Base-by-base conservation (phyloP, 2,888 invertebrate species). In the Clostera curtula region DNA sequence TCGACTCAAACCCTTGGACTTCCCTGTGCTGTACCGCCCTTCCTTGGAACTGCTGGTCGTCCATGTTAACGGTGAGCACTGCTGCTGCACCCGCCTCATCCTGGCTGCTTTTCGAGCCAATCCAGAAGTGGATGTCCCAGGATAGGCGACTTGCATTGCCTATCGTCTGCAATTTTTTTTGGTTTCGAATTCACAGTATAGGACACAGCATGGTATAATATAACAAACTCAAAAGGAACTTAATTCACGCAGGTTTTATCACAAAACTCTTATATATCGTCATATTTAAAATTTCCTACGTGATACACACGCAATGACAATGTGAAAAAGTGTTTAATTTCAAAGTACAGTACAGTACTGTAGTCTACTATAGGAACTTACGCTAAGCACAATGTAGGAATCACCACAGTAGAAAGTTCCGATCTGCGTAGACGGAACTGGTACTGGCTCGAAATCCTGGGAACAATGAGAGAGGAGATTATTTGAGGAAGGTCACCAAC, bases 121-220 rank as follows among this genome's bases (percentile, higher is more conserved):
- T 76, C 96, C 96, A 96, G 79, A 93, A 96, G 73, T 95, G 95
- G 35, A 95, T 87, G 66, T 95, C 91, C 91, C 93, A 95, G 7
- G 85, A 69, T 1, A 88, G 69, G 2, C 48, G 55, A 3, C 54
- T 42, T 0, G 45, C 44, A 0, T 51, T 32, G 0, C 77, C 77
- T 1, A 56, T 50, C 0, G 77, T 76, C 79, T 79, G 9, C 3
- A 7, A 5, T 5, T 10, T n/a, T n/a, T n/a, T n/a, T n/a, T n/a
- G n/a, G n/a, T n/a, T n/a, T n/a, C n/a, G n/a, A n/a, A n/a, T n/a
- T n/a, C n/a, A n/a, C n/a, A n/a, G n/a, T n/a, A n/a, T n/a, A n/a
- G n/a, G n/a, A n/a, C n/a, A n/a, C n/a, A n/a, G n/a, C n/a, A n/a
- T n/a, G n/a, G n/a, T n/a, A n/a, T n/a, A n/a, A n/a, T n/a, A n/a